Base-by-base conservation (phyloP, 2,888 invertebrate genomes). In the Ectemnius lituratus region DNA sequence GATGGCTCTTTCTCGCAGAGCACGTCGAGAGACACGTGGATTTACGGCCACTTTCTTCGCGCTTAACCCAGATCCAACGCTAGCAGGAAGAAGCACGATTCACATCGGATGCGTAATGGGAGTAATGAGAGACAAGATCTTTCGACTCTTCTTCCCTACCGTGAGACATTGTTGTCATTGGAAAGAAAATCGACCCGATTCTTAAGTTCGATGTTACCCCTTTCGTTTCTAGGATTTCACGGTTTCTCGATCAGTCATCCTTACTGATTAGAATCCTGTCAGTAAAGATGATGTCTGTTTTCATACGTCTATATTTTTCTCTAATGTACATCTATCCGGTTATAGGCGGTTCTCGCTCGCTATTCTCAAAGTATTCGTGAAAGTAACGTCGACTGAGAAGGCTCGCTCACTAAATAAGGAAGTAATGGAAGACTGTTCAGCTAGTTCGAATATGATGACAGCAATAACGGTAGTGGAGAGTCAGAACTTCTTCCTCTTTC, bases 101-200 rank as follows among this genome's bases (percentile, higher is more conserved):
- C 73, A 58, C 76, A 68, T 69, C 66, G 63, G 27, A 62, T 18
- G 28, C 66, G 67, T 14, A 28, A 18, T 13, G 45, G 52, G 65
- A 57, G 76, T 78, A 80, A 80, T 73, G 16, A 66, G 67, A 70
- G 73, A 70, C 71, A 76, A 74, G 73, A 81, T 74, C 73, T 60
- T 75, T 66, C 20, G 66, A 71, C 72, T 64, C 75, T 71, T 74
- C 78, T 73, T 68, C 28, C 70, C 37, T 27, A 37, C 75, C 8
- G 6, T 6, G 37, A 6, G 75, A 81, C 81, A 79, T 80, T 82
- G 78, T 82, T 82, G 79, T 82, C 78, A 73, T 60, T 62, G 47
- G 71, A 59, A 27, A 52, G 62, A 74, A 77, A 79, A 81, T 76
- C 73, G 76, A 73, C 81, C 72, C 52, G 68, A 69, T 81, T 81